A percentile compares a stretch with the other conserved stretches of the same genome.
Conservation (phyloP, 2,888 invertebrate species). For the Chloroclysta siterata region DNA sequence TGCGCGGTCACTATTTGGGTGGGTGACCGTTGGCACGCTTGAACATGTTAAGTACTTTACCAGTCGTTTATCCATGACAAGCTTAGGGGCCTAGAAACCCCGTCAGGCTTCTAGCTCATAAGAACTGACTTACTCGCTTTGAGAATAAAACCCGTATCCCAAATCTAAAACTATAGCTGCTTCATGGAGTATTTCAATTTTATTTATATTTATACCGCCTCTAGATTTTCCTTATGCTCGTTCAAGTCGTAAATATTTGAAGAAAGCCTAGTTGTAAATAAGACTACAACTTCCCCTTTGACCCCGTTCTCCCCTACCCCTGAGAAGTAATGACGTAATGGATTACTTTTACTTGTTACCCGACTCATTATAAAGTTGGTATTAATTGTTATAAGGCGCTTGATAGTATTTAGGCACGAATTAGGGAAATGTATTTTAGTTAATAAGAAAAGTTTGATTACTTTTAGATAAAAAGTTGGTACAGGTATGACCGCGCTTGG, state of each 20-base stretch:
- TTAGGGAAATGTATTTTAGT: background rate
- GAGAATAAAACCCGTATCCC: background rate
- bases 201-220: slow-evolving; percentile 6
- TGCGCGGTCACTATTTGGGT: too few relatives aligned
- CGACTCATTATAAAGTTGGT: slow-evolving; percentile 16
- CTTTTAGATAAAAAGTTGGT: background rate
- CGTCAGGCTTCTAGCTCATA: too few relatives aligned
- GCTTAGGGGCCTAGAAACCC: too few relatives aligned
- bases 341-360: slow-evolving; percentile 18
- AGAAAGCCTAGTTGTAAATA: slow-evolving; percentile 27
- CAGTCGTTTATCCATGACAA: too few relatives aligned
- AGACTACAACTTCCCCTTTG: slow-evolving; percentile 18
- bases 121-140: too few relatives aligned
- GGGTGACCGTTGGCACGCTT: too few relatives aligned
- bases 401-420: background rate
- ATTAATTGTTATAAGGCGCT: background rate
- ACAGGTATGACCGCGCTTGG: too few relatives aligned
- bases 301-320: slow-evolving; percentile 13
- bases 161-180: background rate
- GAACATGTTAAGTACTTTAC: too few relatives aligned
- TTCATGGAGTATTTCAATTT: background rate
- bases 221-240: background rate
- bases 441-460: background rate
- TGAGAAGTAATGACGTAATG: slow-evolving; percentile 16
- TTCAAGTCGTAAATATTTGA: slow-evolving; percentile 25